phyloP scores from a whole-genome alignment of 2,797 vertebrate species.

The Neosilurus hyrtlii region DNA sequence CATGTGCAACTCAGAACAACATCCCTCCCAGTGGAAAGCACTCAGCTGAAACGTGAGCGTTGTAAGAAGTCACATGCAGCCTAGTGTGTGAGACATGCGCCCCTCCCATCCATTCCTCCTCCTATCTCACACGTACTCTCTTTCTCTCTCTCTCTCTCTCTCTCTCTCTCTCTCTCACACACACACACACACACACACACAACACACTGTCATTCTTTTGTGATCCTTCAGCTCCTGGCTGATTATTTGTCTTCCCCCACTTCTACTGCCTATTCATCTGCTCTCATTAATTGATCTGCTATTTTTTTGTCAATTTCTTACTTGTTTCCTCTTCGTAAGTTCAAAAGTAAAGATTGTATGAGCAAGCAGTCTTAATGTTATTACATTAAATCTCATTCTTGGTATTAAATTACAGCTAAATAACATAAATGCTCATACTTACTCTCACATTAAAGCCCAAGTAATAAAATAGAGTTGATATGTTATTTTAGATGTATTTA shows the following conservation, averaged over 20 bases:
- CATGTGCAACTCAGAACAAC: conserved; percentile 52
- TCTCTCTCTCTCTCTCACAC: too few species aligned
- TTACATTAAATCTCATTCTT: background rate
- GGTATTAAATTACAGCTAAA: background rate
- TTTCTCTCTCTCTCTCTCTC: too few species aligned
- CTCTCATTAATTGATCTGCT: conserved; percentile 2
- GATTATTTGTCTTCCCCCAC: conserved; percentile 37
- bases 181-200: too few species aligned
- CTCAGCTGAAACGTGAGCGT: conserved; percentile 51
- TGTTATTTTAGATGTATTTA: background rate
- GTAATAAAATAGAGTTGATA: background rate
- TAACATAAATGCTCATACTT: background rate
- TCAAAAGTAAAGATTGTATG: background rate
- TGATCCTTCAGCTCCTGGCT: conserved; percentile 32
- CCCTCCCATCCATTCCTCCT: conserved; percentile 10
- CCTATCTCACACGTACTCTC: background rate
- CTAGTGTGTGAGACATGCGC: conserved; percentile 48
- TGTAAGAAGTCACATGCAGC: conserved; percentile 52
- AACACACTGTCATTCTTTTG: conserved; percentile 13
- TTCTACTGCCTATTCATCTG: conserved; percentile 13
- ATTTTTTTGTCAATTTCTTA: background rate
- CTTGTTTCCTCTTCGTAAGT: background rate
- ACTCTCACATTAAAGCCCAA: background rate
- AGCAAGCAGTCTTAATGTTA: background rate
- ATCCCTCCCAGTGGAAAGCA: conserved; percentile 36